Conservation (phyloP, 1,140 invertebrate species). For the Orius insidiosus region DNA sequence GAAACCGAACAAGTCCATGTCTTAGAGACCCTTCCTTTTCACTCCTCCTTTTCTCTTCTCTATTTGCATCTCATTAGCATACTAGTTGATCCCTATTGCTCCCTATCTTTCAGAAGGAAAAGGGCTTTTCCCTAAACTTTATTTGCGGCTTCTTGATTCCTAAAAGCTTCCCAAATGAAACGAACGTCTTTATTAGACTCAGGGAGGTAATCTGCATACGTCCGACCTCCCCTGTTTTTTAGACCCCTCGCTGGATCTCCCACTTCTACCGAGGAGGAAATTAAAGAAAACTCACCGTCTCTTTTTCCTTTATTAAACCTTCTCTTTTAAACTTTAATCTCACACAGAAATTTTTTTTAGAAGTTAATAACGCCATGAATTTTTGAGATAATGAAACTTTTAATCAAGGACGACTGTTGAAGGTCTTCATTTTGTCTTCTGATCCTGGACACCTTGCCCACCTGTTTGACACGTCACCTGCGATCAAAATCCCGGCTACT, state of each 20-base stretch:
- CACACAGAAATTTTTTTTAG: neutral
- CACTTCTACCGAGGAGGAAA: slow-evolving; percentile 8
- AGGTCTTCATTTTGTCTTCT: neutral
- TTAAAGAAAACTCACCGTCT: slow-evolving; percentile 15
- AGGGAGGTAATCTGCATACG: slow-evolving; percentile 17
- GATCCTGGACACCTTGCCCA: no score
- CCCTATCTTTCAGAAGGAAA: neutral
- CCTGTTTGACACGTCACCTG: no score
- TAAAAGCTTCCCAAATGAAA: slow-evolving; percentile 18
- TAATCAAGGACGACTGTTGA: neutral
- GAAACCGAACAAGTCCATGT: slow-evolving; percentile 10
- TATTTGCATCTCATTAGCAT: slow-evolving; percentile 19
- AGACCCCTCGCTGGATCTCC: neutral
- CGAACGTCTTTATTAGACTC: slow-evolving; percentile 17
- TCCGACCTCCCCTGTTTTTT: slow-evolving; percentile 9
- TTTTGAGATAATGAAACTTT: neutral
- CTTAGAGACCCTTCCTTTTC: neutral
- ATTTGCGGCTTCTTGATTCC: slow-evolving; percentile 20
- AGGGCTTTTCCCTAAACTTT: slow-evolving; percentile 16
- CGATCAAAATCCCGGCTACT: no score
- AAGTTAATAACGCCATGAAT: neutral
- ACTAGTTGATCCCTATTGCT: slow-evolving; percentile 21
- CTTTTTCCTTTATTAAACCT: slow-evolving; percentile 9
- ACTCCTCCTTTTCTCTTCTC: no score
- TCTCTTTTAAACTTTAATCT: slow-evolving; percentile 1